A percentile compares a stretch with the other conserved stretches of the same genome.
These are phyloP conservation scores for Echinarachnius parma DNA, from an alignment of 53 echinoderm and acorn worm genomes.

Conservation along the genomic window DNA sequence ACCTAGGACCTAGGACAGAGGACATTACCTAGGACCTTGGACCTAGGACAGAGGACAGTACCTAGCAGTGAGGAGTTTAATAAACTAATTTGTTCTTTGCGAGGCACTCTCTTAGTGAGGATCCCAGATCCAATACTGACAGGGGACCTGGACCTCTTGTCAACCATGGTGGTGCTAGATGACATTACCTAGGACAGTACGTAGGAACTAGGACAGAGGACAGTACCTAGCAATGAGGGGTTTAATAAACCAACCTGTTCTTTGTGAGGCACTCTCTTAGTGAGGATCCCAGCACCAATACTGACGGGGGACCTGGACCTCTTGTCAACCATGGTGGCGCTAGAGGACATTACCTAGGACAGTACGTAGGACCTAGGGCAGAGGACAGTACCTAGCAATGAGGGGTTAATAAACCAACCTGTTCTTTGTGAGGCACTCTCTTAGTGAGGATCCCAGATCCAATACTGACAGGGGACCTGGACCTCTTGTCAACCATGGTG, in stretches of 20 bases:
- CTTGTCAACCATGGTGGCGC: slow-evolving; percentile 46
- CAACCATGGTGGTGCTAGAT: slow-evolving; percentile 54
- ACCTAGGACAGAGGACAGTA: no score
- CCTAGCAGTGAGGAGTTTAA: no score
- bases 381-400: no score
- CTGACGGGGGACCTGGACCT: slow-evolving; percentile 73
- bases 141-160: slow-evolving; percentile 66
- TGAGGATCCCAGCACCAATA: slow-evolving; percentile 85
- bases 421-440: slow-evolving; percentile 71
- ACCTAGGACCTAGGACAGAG: no score
- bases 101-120: slow-evolving; percentile 85
- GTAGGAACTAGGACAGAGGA: no score
- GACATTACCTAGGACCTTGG: no score
- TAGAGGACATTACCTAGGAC: no score
- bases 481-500: slow-evolving; percentile 47
- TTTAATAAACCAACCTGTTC: slow-evolving; percentile 76
- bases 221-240: no score
- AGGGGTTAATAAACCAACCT: no score
- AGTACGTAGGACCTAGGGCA: no score
- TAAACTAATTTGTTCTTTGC: slow-evolving; percentile 73
- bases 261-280: slow-evolving; percentile 77
- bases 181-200: no score
- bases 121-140: slow-evolving; percentile 88
- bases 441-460: slow-evolving; percentile 92
- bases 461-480: slow-evolving; percentile 75